Base-by-base conservation (phyloP, 2,888 invertebrate genomes). In the Erebia ligea region DNA sequence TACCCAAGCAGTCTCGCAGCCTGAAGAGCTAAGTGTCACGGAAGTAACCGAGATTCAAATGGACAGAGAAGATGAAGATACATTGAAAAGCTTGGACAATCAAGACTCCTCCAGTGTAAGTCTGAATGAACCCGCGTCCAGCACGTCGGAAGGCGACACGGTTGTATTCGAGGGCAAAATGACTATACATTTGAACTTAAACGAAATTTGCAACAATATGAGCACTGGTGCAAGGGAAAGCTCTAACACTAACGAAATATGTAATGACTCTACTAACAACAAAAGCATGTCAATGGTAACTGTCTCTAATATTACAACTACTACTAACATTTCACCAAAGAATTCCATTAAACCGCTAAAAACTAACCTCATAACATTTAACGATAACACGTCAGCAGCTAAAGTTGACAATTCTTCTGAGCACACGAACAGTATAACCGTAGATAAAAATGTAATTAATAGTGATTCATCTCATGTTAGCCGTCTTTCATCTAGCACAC, bases 101-200 rank as follows among this genome's bases (percentile, higher is more conserved):
- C 92, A 93, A 83, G 94, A 94, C 80, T 92, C 90, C 82, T 92
- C 90, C 82, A 94, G 94, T 88, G 94, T 94, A 94, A 94, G 94
- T 94, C 86, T 93, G 69, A 92, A 91, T 86, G 94, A 94, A 78
- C 87, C 89, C 76, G 84, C 85, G 73, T 93, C 93, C 69, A 86
- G 89, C 76, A 83, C 87, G 76, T 94, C 94, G 72, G 94, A 93
- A 75, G 89, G 90, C 73, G 93, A 93, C 78, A 91, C 93, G 70
- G 90, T 94, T 82, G 93, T 94, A 75, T 94, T 94, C 80, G 91
- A 94, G 82, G 94, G 94, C 76, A 94, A 94, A 85, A 93, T 94
- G 93, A 91, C 92, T 76, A 93, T 93, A 84, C 94, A 94, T 80
- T 83, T 94, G 73, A 91, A 94, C 83, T 87, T 94, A 85, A 92